Evolutionary conservation across 2,888 invertebrate genomes (phyloP).

Genomic region (Agrochola lychnidis): DNA sequence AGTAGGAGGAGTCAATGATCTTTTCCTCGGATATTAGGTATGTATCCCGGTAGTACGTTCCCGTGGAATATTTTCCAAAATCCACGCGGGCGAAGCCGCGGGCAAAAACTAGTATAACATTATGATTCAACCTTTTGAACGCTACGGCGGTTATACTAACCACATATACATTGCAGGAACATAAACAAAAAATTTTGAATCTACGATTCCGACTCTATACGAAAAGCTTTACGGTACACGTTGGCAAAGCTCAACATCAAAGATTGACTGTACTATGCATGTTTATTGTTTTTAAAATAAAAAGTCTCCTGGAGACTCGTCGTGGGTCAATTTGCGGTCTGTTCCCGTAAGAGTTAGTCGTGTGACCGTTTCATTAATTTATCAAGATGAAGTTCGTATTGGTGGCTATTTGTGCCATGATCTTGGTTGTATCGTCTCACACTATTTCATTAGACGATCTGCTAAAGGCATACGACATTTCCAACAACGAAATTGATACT

Average conservation of each 20-base stretch:
- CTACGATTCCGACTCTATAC: neutral
- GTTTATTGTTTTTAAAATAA: slow-evolving; percentile 4
- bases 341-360: slow-evolving; percentile 32
- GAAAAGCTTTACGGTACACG: neutral
- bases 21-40: too few relatives aligned
- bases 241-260: slow-evolving; percentile 12
- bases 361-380: neutral
- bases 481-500: slow-evolving; percentile 38
- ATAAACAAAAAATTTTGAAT: slow-evolving; percentile 8
- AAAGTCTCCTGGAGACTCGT: slow-evolving; percentile 6
- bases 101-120: too few relatives aligned
- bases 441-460: slow-evolving; percentile 35
- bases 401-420: slow-evolving; percentile 38
- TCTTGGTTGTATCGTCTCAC: slow-evolving; percentile 32
- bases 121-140: too few relatives aligned
- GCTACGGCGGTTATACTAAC: neutral
- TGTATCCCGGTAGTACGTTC: too few relatives aligned
- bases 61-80: too few relatives aligned
- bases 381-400: slow-evolving; percentile 46
- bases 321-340: slow-evolving; percentile 18
- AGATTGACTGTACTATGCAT: neutral
- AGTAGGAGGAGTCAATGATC: too few relatives aligned
- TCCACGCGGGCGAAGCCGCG: too few relatives aligned
- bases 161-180: neutral
- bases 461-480: slow-evolving; percentile 30